phyloP scores from a whole-genome alignment of 2,797 vertebrate genomes.

The Huso huso region DNA sequence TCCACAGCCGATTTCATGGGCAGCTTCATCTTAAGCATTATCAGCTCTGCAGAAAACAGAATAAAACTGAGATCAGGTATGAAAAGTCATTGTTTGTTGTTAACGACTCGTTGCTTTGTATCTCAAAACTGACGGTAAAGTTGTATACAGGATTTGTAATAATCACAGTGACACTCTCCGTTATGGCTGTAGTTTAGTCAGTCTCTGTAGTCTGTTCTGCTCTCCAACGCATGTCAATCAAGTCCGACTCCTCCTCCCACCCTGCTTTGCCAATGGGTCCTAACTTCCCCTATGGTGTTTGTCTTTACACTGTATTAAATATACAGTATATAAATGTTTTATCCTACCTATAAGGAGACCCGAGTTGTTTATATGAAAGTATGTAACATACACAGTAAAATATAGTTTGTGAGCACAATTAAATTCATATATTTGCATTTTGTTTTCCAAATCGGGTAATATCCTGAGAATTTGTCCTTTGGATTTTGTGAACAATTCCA shows the following conservation, averaged over 20 bases:
- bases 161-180: slow-evolving; percentile 35
- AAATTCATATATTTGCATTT: too few relatives aligned
- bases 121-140: slow-evolving; percentile 6
- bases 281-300: too few relatives aligned
- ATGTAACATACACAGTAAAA: too few relatives aligned
- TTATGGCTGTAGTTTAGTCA: slow-evolving; percentile 8
- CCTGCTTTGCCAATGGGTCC: slow-evolving; percentile 4
- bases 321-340: too few relatives aligned
- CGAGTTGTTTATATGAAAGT: too few relatives aligned
- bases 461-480: too few relatives aligned
- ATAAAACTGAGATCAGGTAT: slow-evolving; percentile 25
- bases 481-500: too few relatives aligned
- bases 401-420: too few relatives aligned
- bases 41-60: slow-evolving; percentile 49
- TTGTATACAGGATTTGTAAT: slow-evolving; percentile 22
- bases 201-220: too few relatives aligned
- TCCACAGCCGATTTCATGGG: slow-evolving; percentile 67
- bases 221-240: slow-evolving; percentile 16
- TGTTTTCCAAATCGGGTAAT: too few relatives aligned
- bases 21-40: slow-evolving; percentile 86
- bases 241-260: slow-evolving; percentile 18
- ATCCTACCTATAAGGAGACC: too few relatives aligned
- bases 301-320: too few relatives aligned
- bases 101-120: slow-evolving; percentile 9
- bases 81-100: slow-evolving; percentile 30